phyloP scores from a whole-genome alignment of 2,888 invertebrate species.

The Dolichomitus sp. region DNA sequence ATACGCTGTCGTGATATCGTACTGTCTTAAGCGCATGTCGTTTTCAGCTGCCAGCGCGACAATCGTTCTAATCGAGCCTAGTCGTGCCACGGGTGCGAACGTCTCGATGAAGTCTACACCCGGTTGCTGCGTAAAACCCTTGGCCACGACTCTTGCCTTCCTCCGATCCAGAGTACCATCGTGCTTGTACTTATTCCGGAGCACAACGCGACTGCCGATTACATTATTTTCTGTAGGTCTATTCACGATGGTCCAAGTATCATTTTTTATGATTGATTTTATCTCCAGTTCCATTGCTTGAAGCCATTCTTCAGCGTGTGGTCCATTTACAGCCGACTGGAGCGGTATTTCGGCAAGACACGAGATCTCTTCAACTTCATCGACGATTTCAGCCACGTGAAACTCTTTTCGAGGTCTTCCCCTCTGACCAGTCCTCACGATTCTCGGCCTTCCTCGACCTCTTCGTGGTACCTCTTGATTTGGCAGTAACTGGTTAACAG shows the following conservation, averaged over 20 bases:
- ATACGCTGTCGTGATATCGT: conserved; percentile 40
- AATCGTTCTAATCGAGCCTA: no score
- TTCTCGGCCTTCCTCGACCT: conserved; percentile 39
- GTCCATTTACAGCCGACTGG: conserved; percentile 29
- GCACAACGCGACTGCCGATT: conserved; percentile 39
- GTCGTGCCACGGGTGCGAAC: conserved; percentile 33
- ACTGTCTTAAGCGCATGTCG: conserved; percentile 24
- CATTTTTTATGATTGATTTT: conserved; percentile 44
- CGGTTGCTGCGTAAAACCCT: background rate
- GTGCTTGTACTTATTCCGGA: conserved; percentile 33
- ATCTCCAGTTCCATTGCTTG: conserved; percentile 38
- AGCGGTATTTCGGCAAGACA: conserved; percentile 41
- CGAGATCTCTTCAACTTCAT: background rate
- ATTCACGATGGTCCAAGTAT: conserved; percentile 45
- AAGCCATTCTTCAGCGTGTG: conserved; percentile 36
- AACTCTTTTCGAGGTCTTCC: conserved; percentile 41
- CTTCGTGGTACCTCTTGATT: background rate
- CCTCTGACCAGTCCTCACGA: conserved; percentile 36
- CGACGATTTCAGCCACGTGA: conserved; percentile 9
- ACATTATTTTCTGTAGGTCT: conserved; percentile 34
- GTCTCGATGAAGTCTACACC: conserved; percentile 40
- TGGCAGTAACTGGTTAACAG: background rate
- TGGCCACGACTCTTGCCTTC: conserved; percentile 39
- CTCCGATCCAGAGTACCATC: conserved; percentile 18
- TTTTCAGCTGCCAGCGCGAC: conserved; percentile 35